Evolutionary conservation across 2,888 invertebrate genomes (phyloP).

Genomic region (Scaptomyza flava): DNA sequence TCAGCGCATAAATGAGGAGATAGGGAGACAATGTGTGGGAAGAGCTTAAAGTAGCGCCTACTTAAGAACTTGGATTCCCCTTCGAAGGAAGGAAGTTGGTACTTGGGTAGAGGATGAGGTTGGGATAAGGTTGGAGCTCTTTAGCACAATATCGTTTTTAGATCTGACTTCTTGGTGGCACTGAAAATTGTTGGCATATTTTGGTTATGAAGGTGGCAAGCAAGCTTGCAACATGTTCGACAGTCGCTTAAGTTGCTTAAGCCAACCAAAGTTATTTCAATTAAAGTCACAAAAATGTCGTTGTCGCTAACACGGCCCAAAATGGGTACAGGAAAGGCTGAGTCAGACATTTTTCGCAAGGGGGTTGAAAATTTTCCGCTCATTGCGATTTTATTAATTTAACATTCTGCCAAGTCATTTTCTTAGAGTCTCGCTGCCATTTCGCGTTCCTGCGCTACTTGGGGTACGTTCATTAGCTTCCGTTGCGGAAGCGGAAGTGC

Average conservation of each 20-base stretch:
- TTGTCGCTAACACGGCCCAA: constrained; percentile 17
- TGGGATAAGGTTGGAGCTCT: constrained; percentile 11
- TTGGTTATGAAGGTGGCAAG: constrained; percentile 37
- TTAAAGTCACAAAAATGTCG: constrained; percentile 66
- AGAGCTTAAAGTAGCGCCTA: constrained; percentile 37
- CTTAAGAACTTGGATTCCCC: constrained; percentile 21
- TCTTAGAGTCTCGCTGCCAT: constrained; percentile 55
- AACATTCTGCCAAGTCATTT: constrained; percentile 64
- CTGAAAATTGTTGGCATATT: constrained; percentile 57
- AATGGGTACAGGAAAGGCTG: neutral
- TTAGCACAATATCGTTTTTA: constrained; percentile 34
- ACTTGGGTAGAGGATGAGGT: neutral
- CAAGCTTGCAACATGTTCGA: constrained; percentile 43
- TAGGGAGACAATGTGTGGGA: neutral
- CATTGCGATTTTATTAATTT: constrained; percentile 64
- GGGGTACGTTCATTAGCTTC: constrained; percentile 73
- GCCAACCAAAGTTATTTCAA: constrained; percentile 68
- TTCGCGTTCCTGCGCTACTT: constrained; percentile 45
- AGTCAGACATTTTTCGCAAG: constrained; percentile 26
- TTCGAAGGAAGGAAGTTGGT: neutral
- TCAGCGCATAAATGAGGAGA: constrained; percentile 21
- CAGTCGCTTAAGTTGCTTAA: constrained; percentile 38
- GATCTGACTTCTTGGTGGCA: constrained; percentile 29
- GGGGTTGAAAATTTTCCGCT: constrained; percentile 45
- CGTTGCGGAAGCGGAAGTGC: constrained; percentile 76